Conservation (phyloP, 2,888 invertebrate genomes). For the Axea sp. region DNA sequence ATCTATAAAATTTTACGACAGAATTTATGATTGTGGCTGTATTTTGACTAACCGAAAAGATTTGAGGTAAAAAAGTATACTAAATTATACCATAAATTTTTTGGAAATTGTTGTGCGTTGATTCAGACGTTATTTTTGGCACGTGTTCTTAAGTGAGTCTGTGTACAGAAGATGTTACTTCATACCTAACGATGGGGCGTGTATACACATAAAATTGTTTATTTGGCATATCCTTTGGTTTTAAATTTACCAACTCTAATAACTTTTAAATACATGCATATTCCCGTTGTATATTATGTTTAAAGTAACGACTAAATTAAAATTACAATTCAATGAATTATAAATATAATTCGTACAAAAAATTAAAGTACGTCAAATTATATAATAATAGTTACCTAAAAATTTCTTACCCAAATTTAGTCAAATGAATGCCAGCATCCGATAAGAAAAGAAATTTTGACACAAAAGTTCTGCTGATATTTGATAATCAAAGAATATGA, state of each 20-base stretch:
- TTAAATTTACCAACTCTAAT: not conserved
- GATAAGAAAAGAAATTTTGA: too few species aligned
- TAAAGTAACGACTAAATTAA: too few species aligned
- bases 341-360: too few species aligned
- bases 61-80: not conserved
- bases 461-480: too few species aligned
- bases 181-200: constrained; percentile 22
- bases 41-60: constrained; percentile 2
- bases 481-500: too few species aligned
- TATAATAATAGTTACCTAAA: too few species aligned
- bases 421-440: too few species aligned
- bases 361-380: too few species aligned
- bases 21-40: constrained; percentile 2
- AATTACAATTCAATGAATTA: too few species aligned
- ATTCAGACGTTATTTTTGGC: constrained; percentile 22
- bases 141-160: constrained; percentile 7
- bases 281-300: too few species aligned
- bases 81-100: constrained; percentile 7
- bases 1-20: not conserved
- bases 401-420: too few species aligned
- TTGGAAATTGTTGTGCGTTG: constrained; percentile 16
- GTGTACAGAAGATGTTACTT: constrained; percentile 8
- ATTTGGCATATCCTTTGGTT: constrained; percentile 2
- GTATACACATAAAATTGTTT: constrained; percentile 27
- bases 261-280: too few species aligned